Percentiles rank a stretch among this genome's conserved stretches.
Evolutionary conservation across 2,113 vertebrate genomes (phyloP).

Genomic region (Crotalus horridus): DNA sequence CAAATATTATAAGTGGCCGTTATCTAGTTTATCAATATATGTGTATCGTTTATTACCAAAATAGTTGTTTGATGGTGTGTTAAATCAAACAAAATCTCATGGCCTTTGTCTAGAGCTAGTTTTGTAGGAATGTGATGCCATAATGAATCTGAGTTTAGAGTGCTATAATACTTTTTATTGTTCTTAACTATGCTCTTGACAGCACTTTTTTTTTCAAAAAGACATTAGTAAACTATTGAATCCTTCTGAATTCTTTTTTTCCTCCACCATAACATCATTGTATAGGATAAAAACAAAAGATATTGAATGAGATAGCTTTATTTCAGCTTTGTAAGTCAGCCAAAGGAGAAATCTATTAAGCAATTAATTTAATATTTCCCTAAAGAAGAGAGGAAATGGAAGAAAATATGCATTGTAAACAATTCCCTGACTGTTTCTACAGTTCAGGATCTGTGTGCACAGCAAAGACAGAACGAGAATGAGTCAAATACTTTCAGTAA

Average conservation of each 20-base stretch:
- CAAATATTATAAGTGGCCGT: background rate
- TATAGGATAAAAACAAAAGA: conserved; percentile 13
- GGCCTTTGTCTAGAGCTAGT: background rate
- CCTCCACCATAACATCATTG: background rate
- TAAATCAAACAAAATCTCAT: background rate
- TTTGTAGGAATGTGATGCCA: background rate
- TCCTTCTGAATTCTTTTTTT: background rate
- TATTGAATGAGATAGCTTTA: background rate
- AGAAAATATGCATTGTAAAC: conserved; percentile 20
- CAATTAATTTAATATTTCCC: conserved; percentile 20
- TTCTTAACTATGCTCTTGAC: background rate
- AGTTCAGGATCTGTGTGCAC: conserved; percentile 3
- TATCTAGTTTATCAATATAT: background rate
- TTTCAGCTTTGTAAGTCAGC: background rate
- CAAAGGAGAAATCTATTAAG: conserved; percentile 9
- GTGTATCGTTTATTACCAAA: background rate
- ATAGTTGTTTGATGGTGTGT: background rate
- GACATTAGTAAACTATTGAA: conserved; percentile 34
- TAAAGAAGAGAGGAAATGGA: conserved; percentile 23
- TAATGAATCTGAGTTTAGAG: background rate
- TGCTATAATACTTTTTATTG: background rate
- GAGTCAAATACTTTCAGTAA: conserved; percentile 34
- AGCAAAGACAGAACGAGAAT: conserved; percentile 42
- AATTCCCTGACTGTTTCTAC: conserved; percentile 14
- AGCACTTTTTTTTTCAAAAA: conserved; percentile 14